Evolutionary conservation across 1,140 invertebrate species (phyloP).

Genomic region (Telenomus remus): DNA sequence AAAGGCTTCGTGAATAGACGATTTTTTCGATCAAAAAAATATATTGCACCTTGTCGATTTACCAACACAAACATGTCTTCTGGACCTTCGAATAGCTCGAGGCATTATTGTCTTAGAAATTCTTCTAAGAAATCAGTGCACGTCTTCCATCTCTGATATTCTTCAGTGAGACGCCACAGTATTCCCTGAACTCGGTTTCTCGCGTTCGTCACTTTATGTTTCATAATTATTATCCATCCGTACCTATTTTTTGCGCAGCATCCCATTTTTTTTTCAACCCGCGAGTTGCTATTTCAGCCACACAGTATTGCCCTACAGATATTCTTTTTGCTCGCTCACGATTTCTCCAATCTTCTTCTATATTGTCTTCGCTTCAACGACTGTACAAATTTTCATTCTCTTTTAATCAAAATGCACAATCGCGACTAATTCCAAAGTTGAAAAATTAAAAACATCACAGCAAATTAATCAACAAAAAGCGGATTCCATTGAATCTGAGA

Average conservation of each 20-base stretch:
- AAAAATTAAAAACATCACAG: not conserved
- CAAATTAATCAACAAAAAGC: not conserved
- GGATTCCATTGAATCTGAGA: too few species aligned
- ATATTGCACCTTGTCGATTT: slow-evolving; percentile 35
- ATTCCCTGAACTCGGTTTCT: slow-evolving; percentile 60
- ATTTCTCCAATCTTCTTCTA: slow-evolving; percentile 27
- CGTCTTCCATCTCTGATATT: slow-evolving; percentile 32
- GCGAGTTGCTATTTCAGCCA: slow-evolving; percentile 34
- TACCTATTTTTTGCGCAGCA: slow-evolving; percentile 42
- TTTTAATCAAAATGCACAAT: not conserved
- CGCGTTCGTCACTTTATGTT: slow-evolving; percentile 73
- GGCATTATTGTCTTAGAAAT: slow-evolving; percentile 42
- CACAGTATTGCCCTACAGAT: slow-evolving; percentile 20
- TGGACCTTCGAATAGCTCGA: slow-evolving; percentile 57
- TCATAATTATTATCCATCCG: slow-evolving; percentile 71
- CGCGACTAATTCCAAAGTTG: not conserved
- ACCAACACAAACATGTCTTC: slow-evolving; percentile 44
- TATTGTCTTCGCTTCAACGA: slow-evolving; percentile 17
- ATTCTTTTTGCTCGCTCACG: slow-evolving; percentile 27
- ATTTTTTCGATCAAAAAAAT: too few species aligned
- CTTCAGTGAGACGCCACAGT: slow-evolving; percentile 23
- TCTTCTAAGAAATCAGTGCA: slow-evolving; percentile 55
- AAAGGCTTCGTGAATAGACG: too few species aligned
- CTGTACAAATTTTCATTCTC: slow-evolving; percentile 6
- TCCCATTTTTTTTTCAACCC: slow-evolving; percentile 16